Percentiles rank a stretch among this genome's conserved stretches.
phyloP scores from a whole-genome alignment of 2,113 vertebrate species.

The Archilochus colubris region DNA sequence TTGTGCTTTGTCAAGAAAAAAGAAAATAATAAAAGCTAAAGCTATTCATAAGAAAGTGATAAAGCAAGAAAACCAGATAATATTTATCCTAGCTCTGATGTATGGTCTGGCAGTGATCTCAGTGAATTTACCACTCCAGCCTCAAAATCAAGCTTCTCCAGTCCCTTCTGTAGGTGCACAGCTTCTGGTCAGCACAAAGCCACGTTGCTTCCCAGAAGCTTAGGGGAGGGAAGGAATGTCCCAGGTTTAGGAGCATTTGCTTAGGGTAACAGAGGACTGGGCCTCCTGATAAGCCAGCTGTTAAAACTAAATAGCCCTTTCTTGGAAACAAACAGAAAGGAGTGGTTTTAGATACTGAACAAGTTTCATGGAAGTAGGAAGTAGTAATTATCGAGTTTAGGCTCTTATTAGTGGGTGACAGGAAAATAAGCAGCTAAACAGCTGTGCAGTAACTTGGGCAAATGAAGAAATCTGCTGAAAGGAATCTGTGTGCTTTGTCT shows the following conservation, averaged over 20 bases:
- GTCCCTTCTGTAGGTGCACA: neutral
- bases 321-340: neutral
- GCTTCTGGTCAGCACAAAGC: neutral
- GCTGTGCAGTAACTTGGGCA: slow-evolving; percentile 5
- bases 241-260: neutral
- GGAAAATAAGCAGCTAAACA: slow-evolving; percentile 49
- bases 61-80: neutral
- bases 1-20: neutral
- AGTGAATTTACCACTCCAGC: neutral
- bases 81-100: neutral
- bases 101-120: neutral
- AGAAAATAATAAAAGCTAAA: neutral
- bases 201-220: rapidly evolving
- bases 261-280: neutral
- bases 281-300: neutral
- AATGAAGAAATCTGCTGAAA: slow-evolving; percentile 30
- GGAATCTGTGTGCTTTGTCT: neutral
- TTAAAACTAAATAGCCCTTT: slow-evolving; percentile 24
- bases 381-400: slow-evolving; percentile 34
- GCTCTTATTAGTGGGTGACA: neutral
- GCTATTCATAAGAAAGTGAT: neutral
- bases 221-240: neutral
- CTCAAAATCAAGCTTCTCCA: neutral
- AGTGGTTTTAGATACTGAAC: neutral
- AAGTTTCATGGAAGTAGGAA: neutral